Evolutionary conservation across 2,113 vertebrate genomes (phyloP).

Genomic region (Pionites leucogaster): DNA sequence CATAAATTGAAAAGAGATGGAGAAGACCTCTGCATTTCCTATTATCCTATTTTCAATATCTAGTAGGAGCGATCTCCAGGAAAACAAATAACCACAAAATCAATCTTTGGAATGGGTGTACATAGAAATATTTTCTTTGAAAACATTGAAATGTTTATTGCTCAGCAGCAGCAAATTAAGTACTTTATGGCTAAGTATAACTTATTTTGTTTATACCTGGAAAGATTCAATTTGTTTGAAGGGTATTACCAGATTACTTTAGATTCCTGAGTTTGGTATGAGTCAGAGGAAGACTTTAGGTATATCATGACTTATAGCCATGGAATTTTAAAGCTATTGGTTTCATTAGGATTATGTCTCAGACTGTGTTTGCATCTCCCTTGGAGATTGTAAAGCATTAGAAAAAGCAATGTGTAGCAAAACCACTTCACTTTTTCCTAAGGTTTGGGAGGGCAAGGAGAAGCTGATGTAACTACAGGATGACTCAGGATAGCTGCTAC

Average conservation of each 20-base stretch:
- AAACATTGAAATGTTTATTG: not conserved
- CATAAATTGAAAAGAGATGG: not conserved
- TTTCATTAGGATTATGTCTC: not conserved
- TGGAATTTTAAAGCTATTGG: not conserved
- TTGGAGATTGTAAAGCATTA: not conserved
- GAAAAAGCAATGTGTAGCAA: not conserved
- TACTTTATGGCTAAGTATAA: not conserved
- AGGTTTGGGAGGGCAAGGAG: not conserved
- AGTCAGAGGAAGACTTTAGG: not conserved
- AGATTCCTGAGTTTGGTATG: not conserved
- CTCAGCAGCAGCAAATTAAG: not conserved
- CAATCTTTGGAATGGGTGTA: not conserved
- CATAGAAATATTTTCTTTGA: not conserved
- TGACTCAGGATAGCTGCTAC: not conserved
- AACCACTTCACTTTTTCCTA: not conserved
- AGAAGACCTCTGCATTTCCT: not conserved
- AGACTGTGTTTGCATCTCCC: not conserved
- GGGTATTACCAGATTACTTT: not conserved
- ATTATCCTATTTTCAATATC: not conserved
- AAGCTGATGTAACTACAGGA: not conserved
- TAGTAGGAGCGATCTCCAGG: not conserved
- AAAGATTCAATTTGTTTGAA: not conserved
- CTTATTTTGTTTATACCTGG: not conserved
- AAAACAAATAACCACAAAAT: not conserved
- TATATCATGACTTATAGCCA: not conserved